phyloP scores from a whole-genome alignment of 2,113 vertebrate genomes.

The Mystacornis crossleyi region DNA sequence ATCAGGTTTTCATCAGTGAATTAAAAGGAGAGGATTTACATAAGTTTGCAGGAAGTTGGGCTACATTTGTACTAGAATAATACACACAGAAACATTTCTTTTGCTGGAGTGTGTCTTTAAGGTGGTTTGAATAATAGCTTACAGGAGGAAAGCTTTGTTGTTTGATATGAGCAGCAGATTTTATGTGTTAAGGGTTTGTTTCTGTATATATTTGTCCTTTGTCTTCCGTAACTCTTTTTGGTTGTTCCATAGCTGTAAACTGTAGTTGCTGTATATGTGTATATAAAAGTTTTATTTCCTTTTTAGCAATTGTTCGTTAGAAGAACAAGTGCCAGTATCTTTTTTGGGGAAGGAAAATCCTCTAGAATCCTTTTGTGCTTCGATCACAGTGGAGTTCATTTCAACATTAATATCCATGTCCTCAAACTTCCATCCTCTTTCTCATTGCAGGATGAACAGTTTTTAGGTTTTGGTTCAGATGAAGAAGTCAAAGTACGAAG shows the following conservation, averaged over 20 bases:
- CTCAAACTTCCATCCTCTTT: conserved; percentile 38
- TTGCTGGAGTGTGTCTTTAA: neutral
- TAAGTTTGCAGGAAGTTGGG: neutral
- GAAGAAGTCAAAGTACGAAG: conserved; percentile 90
- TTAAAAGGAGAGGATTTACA: neutral
- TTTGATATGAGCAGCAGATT: neutral
- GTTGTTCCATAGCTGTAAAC: neutral
- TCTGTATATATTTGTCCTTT: neutral
- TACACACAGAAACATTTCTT: neutral
- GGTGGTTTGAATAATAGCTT: neutral
- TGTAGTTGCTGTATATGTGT: neutral
- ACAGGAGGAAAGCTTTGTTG: neutral
- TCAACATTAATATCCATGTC: neutral
- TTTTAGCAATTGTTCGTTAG: neutral
- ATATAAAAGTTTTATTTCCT: neutral
- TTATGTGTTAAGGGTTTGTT: neutral
- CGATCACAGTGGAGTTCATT: neutral
- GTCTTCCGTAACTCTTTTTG: neutral
- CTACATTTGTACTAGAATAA: neutral
- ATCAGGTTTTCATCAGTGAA: neutral
- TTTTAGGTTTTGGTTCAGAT: conserved; percentile 92
- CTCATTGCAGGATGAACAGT: conserved; percentile 90
- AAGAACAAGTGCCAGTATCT: neutral
- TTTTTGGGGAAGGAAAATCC: neutral
- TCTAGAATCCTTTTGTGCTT: neutral